These are phyloP conservation scores for Elanus axillaris DNA, from an alignment of 2,113 vertebrate genomes.

Conservation along the genomic window DNA sequence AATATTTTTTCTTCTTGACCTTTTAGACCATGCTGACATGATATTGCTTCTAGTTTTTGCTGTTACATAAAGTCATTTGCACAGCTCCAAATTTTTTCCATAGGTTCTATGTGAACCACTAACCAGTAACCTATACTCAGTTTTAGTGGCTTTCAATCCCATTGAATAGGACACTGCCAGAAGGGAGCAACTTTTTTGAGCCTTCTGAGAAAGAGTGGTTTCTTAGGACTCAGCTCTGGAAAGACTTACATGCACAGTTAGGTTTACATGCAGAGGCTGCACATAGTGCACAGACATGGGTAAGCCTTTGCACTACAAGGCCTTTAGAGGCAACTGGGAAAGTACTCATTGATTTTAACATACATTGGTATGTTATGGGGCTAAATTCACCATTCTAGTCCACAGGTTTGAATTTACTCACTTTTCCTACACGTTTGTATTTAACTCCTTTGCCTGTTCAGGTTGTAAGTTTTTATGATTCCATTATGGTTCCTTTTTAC, in stretches of 20 bases:
- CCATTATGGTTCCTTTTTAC: neutral
- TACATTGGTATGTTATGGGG: no score
- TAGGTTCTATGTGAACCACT: neutral
- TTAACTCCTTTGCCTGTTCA: neutral
- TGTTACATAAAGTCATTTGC: neutral
- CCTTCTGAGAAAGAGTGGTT: neutral
- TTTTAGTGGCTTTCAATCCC: neutral
- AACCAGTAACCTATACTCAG: neutral
- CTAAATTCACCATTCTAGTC: neutral
- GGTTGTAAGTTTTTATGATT: neutral
- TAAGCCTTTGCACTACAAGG: neutral
- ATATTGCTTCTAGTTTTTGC: neutral
- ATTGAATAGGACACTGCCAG: neutral
- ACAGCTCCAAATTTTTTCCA: neutral
- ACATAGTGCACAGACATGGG: neutral
- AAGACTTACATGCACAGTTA: neutral
- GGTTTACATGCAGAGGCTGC: neutral
- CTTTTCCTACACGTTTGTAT: neutral
- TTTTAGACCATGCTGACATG: neutral
- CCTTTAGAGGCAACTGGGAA: neutral
- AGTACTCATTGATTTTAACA: neutral
- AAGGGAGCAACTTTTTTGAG: neutral
- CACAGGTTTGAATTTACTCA: neutral
- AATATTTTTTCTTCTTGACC: neutral
- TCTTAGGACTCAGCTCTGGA: neutral